Base-by-base conservation (phyloP, 2,113 vertebrate genomes). In the Thunnus thynnus region DNA sequence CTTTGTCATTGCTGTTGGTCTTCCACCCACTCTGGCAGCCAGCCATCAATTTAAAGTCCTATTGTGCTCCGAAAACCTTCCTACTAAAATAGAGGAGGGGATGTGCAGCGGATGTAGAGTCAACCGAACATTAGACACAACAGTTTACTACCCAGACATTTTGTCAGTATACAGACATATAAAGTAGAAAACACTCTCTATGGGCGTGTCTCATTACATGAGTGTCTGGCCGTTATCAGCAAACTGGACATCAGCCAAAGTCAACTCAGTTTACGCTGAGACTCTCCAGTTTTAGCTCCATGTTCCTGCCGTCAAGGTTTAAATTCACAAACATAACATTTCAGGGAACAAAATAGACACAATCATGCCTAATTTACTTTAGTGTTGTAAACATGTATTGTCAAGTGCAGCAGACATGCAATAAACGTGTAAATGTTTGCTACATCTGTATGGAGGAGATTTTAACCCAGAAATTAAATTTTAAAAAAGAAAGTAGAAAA, bases 171-270 rank as follows among this genome's bases (percentile, higher is more conserved):
- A 25, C 7, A 7, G 5, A 80, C 52, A 57, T 67, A 64, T 70
- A 54, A 18, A 48, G 22, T 25, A 64, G 12, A 73, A 1, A 66
- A 1, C 1, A 11, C 25, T 56, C 47, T 3, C 17, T 2, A 1
- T 0, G 64, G 41, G 46, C n/a, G 30, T 51, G 55, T 72, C 22
- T 30, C 7, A 7, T 27, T 63, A 47, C 3, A 41, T 30, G 67
- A 22, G 47, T 32, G 64, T 70, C 63, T 84, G 87, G 60, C 0
- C 36, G 12, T 80, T 72, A 75, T 83, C 84, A 72, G 68, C 16
- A 76, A 17, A 68, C 68, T 65, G 73, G 76, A 71, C 1, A 63
- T 83, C n/a, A 36, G 86, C 65, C 83, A 86, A 57, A 36, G 52
- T 55, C 27, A 36, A 36, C 32, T 36, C 5, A 36, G 32, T 36